Conservation (phyloP, 92 coral and sea anemone genomes). For the Zoanthus solanderi region DNA sequence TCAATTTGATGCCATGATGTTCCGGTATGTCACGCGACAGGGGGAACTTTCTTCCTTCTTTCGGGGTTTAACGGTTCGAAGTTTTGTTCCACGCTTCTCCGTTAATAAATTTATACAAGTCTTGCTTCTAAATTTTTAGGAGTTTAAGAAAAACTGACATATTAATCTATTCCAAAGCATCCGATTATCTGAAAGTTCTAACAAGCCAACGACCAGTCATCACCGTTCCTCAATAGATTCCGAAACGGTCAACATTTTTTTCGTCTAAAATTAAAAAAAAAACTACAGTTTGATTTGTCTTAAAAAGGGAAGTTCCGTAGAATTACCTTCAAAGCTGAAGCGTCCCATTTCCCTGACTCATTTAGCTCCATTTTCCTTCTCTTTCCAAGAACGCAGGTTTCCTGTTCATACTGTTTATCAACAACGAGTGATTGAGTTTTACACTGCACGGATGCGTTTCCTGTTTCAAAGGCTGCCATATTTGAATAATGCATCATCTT, state of each 20-base stretch:
- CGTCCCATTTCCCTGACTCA: conserved; percentile 87
- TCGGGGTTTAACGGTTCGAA: neutral
- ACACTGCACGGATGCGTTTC: conserved; percentile 53
- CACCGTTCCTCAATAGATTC: neutral
- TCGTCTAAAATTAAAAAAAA: too few relatives aligned
- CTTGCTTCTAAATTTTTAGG: neutral
- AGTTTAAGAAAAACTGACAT: neutral
- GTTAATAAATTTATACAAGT: neutral
- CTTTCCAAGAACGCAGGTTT: conserved; percentile 41
- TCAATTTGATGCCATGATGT: neutral
- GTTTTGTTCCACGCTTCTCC: conserved; percentile 2
- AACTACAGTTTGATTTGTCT: too few relatives aligned
- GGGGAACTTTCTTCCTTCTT: conserved; percentile 5
- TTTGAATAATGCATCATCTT: conserved; percentile 23
- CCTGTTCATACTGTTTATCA: conserved; percentile 52
- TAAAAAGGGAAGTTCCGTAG: neutral
- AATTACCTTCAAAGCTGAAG: conserved; percentile 88
- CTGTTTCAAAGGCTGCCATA: conserved; percentile 77
- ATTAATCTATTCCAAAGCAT: neutral
- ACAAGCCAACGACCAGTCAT: neutral
- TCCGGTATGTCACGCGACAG: conserved; percentile 44
- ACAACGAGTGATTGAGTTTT: conserved; percentile 37
- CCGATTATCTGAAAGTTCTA: neutral
- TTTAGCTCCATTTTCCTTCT: conserved; percentile 79
- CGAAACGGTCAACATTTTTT: too few relatives aligned